Evolutionary conservation across 2,113 vertebrate genomes (phyloP).

Genomic region (Muscicapa adusta): DNA sequence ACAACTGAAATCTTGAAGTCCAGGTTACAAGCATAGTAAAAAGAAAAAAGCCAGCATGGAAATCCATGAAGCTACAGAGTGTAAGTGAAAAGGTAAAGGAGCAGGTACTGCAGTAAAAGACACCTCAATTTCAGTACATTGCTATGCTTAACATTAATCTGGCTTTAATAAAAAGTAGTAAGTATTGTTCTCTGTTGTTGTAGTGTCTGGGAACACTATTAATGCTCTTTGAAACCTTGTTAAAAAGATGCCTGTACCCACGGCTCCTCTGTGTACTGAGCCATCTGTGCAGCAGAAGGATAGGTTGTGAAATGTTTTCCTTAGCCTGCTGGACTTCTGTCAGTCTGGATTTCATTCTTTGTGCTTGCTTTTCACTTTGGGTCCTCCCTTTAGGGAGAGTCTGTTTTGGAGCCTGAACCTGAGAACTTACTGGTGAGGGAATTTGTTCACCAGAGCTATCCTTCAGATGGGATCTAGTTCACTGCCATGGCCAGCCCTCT

Average conservation of each 20-base stretch:
- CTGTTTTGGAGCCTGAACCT: background rate
- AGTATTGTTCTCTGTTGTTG: background rate
- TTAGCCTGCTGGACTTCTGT: conserved; percentile 20
- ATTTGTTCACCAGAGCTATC: background rate
- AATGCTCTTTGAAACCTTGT: background rate
- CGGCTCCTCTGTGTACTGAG: background rate
- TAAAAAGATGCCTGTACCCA: background rate
- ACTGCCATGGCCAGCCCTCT: background rate
- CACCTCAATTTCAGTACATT: background rate
- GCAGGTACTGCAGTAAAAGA: background rate
- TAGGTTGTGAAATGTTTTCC: background rate
- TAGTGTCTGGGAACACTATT: background rate
- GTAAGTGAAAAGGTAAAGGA: background rate
- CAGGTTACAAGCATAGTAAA: background rate
- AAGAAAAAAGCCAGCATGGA: background rate
- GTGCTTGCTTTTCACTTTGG: background rate
- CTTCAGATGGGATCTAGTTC: background rate
- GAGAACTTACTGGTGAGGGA: background rate
- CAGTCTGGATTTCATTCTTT: background rate
- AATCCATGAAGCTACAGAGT: background rate
- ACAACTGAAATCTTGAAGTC: background rate
- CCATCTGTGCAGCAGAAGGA: conserved; percentile 11
- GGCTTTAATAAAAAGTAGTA: background rate
- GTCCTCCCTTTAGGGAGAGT: background rate
- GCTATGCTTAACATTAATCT: background rate